A percentile compares a stretch with the other conserved stretches of the same genome.
These are phyloP conservation scores for Strigamia maritima DNA, from an alignment of 2,888 invertebrate genomes.

Conservation along the genomic window DNA sequence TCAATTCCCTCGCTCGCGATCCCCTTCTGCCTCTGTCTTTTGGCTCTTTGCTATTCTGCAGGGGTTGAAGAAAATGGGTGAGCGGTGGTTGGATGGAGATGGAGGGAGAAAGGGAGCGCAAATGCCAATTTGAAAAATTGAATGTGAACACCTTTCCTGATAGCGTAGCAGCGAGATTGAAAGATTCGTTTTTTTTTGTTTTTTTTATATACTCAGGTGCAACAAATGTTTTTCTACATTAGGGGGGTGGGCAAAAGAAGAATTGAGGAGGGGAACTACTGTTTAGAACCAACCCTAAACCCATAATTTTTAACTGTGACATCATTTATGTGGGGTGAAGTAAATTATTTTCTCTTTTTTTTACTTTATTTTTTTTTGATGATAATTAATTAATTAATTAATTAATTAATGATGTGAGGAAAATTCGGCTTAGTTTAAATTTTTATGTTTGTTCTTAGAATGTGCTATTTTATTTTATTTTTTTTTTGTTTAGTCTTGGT, in stretches of 20 bases:
- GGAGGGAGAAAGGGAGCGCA: too few relatives aligned
- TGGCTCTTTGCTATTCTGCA: neutral
- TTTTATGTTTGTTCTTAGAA: neutral
- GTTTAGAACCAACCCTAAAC: neutral
- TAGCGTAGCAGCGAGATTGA: neutral
- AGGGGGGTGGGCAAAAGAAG: neutral
- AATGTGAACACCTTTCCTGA: neutral
- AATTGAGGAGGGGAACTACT: neutral
- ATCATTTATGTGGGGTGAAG: neutral
- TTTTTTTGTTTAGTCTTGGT: neutral
- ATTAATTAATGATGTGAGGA: neutral
- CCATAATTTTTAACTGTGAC: neutral
- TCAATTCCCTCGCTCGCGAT: neutral
- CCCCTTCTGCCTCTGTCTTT: neutral
- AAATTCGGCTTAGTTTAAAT: neutral
- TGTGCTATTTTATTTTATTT: neutral
- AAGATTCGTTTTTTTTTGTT: neutral
- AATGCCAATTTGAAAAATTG: neutral
- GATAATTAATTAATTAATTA: neutral
- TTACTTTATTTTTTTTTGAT: neutral
- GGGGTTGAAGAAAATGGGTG: neutral
- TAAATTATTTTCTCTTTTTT: neutral
- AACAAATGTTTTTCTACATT: neutral
- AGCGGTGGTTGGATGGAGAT: neutral
- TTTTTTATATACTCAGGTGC: neutral